phyloP scores from a whole-genome alignment of 2,113 vertebrate genomes.

The Prochilodus magdalenae region DNA sequence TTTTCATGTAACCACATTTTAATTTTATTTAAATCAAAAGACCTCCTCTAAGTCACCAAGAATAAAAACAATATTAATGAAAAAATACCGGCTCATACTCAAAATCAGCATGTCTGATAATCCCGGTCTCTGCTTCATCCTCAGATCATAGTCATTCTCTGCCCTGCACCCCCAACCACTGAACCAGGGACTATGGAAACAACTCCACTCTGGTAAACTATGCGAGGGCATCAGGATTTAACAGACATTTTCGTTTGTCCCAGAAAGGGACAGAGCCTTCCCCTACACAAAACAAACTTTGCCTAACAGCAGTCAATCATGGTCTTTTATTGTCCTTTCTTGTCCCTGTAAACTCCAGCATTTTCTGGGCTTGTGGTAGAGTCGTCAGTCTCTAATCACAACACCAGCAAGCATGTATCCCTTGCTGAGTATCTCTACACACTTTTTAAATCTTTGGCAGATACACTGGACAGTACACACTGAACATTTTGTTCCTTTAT shows the following conservation, averaged over 20 bases:
- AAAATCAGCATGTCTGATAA: too few relatives aligned
- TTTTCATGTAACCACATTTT: background rate
- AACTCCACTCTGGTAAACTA: constrained; percentile 27
- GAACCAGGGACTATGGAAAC: constrained; percentile 51
- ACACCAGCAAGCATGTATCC: background rate
- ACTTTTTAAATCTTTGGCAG: background rate
- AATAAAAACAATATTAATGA: too few relatives aligned
- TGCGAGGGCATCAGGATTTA: constrained; percentile 35
- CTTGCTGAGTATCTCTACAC: background rate
- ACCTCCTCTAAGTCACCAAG: background rate
- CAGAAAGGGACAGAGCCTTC: background rate
- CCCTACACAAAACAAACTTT: constrained; percentile 6
- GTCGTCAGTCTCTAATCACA: constrained; percentile 19
- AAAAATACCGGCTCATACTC: too few relatives aligned
- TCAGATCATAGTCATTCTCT: background rate
- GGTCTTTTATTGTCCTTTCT: constrained; percentile 19
- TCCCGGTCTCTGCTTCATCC: background rate
- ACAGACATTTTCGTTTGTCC: constrained; percentile 22
- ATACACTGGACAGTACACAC: too few relatives aligned
- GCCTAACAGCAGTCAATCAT: constrained; percentile 30
- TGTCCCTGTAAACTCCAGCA: constrained; percentile 21
- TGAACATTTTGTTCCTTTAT: too few relatives aligned
- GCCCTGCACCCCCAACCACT: background rate
- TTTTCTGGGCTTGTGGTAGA: background rate
- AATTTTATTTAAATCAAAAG: background rate